Evolutionary conservation across 2,797 vertebrate genomes (phyloP).

Genomic region (Bovichtus diacanthus): DNA sequence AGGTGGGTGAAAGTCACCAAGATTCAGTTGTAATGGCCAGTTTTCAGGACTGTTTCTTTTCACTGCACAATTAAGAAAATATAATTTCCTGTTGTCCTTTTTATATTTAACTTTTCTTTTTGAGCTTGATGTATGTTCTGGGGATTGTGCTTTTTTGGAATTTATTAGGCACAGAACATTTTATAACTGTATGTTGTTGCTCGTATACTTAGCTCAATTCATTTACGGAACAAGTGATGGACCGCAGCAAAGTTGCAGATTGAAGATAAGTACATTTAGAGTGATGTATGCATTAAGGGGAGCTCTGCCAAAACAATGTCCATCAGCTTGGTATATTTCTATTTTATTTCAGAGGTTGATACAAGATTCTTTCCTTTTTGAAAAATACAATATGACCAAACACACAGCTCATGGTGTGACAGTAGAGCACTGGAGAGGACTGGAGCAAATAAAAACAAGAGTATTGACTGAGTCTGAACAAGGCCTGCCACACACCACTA

Average conservation of each 20-base stretch:
- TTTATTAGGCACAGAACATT: neutral
- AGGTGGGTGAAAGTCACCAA: too few relatives aligned
- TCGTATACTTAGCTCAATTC: neutral
- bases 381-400: constrained; percentile 31
- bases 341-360: constrained; percentile 39
- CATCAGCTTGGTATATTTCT: constrained; percentile 10
- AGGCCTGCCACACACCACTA: neutral
- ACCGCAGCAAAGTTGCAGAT: neutral
- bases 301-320: constrained; percentile 5
- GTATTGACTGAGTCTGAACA: constrained; percentile 16
- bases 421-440: constrained; percentile 5
- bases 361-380: constrained; percentile 25
- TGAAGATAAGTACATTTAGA: neutral
- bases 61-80: neutral
- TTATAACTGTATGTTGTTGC: neutral
- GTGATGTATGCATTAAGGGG: neutral
- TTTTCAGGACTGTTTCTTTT: neutral
- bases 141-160: neutral
- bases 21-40: neutral
- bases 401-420: constrained; percentile 29
- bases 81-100: neutral
- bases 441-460: constrained; percentile 8
- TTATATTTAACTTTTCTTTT: neutral
- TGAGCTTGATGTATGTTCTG: neutral
- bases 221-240: neutral